These are phyloP conservation scores for Glomeris maerens DNA, from an alignment of 1,140 invertebrate species.

Conservation along the genomic window DNA sequence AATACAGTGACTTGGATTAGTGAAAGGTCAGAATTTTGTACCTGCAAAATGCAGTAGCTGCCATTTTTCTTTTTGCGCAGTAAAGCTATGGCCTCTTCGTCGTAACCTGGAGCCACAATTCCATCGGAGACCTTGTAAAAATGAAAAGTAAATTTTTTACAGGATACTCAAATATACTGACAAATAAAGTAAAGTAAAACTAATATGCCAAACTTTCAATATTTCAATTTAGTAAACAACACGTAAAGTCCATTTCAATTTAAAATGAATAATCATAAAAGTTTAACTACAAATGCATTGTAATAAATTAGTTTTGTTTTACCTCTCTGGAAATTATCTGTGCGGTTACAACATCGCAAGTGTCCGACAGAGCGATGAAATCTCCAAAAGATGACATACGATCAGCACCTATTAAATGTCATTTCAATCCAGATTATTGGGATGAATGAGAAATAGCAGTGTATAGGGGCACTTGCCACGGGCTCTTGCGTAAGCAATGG, in stretches of 20 bases:
- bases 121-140: slow-evolving; percentile 73
- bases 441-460: background rate
- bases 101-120: slow-evolving; percentile 85
- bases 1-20: slow-evolving; percentile 65
- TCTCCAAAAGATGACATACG: slow-evolving; percentile 99
- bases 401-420: slow-evolving; percentile 70
- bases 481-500: slow-evolving; percentile 85
- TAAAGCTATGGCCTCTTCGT: slow-evolving; percentile 65
- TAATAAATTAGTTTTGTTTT: slow-evolving; percentile 4
- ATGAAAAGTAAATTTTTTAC: slow-evolving; percentile 12
- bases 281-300: background rate
- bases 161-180: too few relatives aligned
- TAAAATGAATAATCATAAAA: too few relatives aligned
- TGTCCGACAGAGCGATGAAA: slow-evolving; percentile 86
- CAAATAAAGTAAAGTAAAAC: too few relatives aligned
- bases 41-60: slow-evolving; percentile 75
- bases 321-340: slow-evolving; percentile 54
- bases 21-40: slow-evolving; percentile 27
- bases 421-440: background rate
- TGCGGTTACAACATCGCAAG: slow-evolving; percentile 74
- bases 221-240: too few relatives aligned
- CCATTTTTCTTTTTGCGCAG: slow-evolving; percentile 92
- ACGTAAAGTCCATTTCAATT: too few relatives aligned
- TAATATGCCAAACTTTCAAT: too few relatives aligned
- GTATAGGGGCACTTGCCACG: slow-evolving; percentile 36